Base-by-base conservation (phyloP, 2,797 vertebrate genomes). In the Babyrousa celebensis region DNA sequence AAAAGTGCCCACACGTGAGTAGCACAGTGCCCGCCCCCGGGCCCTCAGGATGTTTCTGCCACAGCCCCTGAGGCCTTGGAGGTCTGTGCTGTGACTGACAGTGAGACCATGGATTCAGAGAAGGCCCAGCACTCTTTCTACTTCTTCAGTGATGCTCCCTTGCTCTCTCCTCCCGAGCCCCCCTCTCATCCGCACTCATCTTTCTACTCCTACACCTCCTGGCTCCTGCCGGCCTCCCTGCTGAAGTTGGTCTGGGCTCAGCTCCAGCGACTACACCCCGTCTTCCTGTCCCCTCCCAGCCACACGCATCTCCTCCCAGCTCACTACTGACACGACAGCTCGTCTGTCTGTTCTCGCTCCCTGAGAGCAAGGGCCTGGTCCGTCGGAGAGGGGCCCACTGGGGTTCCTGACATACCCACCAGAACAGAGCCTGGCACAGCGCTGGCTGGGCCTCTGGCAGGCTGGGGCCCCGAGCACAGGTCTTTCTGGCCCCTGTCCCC, bases 81-180 rank as follows among this genome's bases (percentile, higher is more conserved):
- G 16, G 16, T 7, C 32, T 25, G 54, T 29, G 14, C 72, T 54
- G 65, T 48, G 65, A 40, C 23, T 10, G 29, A 16, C 7, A 18
- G 40, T 18, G 23, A 60, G 17, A 10, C 43, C 67, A 1, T 5
- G n/a, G 1, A 4, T 10, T 0, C 2, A 11, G 21, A 8, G 32
- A 29, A 43, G 3, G 2, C 43, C 54, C 58, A 43, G 32, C 25
- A 6, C 29, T 56, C 2, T 1, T 1, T 3, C 5, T 5, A 3
- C 0, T 1, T 23, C 40, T 54, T 20, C 17, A 20, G 43, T 0
- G 32, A 7, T 4, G 8, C 12, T 21, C 40, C 43, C 2, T 36
- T 36, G 36, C 36, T 36, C 36, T 36, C 36, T 36, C 36, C 36
- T 36, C 60, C 10, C 60, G 54, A 62, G 60, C 60, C 60, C 6